Evolutionary conservation across 2,113 vertebrate genomes (phyloP), one percentile per base, ranked within the genome.

Genomic region (Hippolais icterina): DNA sequence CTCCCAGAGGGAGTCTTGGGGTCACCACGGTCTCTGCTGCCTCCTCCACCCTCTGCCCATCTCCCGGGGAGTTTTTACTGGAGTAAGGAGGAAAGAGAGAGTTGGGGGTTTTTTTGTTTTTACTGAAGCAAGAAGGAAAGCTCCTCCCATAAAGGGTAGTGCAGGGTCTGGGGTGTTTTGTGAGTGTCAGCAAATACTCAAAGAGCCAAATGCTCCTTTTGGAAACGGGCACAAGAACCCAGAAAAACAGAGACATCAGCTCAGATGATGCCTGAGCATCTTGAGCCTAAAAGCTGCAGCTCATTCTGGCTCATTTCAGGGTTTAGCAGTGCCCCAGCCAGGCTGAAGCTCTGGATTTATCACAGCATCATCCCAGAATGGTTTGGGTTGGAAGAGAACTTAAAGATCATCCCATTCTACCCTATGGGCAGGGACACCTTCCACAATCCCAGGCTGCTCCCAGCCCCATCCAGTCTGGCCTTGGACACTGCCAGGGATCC

Each of bases 391-490:
- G 33, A 39, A 66, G 15, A 2, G 5, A 53, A 3, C 9, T 46
- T 17, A 25, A 24, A 52, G 12, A 2, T 6, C 35, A 2, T 19
- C 35, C 0, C 15, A 22, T 5, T 3, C 31, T 25, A 57, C 1
- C 12, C 52, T 33, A n/a, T 1, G 2, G 1, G 22, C 68, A 52
- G 27, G 60, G 33, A 52, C 52, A 46, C 15, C 52, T 82, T 0
- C 44, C 68, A 6, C 42, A 20, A 0, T 2, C 59, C 59, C 68
- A 44, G 68, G 5, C 0, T 37, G 35, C 8, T 80, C 66, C 57
- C 1, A 64, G 2, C 57, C 31, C 29, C 0, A 0, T 49, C 65
- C 57, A 64, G 0, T 21, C 66, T 57, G 66, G 31, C 66, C 57
- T 42, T 18, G 66, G 42, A 0, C 57, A 31, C 11, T 71, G 0